Conservation (phyloP, 2,113 vertebrate species). For the Dicentrarchus labrax region DNA sequence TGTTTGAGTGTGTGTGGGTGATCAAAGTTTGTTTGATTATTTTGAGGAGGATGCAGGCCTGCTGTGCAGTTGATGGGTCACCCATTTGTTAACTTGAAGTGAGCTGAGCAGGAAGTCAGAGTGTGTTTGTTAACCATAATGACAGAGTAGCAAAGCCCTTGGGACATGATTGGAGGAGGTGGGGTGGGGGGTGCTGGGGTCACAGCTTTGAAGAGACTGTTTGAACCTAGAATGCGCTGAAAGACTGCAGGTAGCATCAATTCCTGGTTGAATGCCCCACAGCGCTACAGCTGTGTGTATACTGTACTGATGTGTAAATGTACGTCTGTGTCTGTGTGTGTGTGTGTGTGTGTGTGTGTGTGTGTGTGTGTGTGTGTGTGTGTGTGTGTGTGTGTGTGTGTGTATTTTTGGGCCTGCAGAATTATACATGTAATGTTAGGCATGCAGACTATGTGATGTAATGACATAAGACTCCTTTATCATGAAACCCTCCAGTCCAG, state of each 20-base stretch:
- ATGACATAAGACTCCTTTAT: constrained; percentile 31
- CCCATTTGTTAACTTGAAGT: constrained; percentile 69
- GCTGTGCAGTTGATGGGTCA: constrained; percentile 61
- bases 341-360: background rate
- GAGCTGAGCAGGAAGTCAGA: constrained; percentile 72
- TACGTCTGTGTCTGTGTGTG: background rate
- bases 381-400: background rate
- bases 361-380: background rate
- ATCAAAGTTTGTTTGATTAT: constrained; percentile 69
- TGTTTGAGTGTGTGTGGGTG: constrained; percentile 19
- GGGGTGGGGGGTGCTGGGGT: constrained; percentile 5
- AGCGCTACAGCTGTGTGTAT: constrained; percentile 77
- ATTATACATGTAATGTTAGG: constrained; percentile 10
- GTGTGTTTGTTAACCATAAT: constrained; percentile 76
- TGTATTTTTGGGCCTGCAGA: constrained; percentile 4
- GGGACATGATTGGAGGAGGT: constrained; percentile 53
- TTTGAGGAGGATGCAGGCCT: constrained; percentile 63
- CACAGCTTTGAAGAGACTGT: constrained; percentile 77
- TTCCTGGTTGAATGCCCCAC: constrained; percentile 45
- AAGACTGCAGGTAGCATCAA: constrained; percentile 72
- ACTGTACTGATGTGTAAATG: constrained; percentile 31
- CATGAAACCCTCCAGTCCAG: background rate
- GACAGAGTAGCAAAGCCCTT: constrained; percentile 71
- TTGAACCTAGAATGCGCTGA: constrained; percentile 76
- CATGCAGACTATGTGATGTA: constrained; percentile 41